Evolutionary conservation across 2,797 vertebrate genomes (phyloP).

Genomic region (Aphelocoma californica): DNA sequence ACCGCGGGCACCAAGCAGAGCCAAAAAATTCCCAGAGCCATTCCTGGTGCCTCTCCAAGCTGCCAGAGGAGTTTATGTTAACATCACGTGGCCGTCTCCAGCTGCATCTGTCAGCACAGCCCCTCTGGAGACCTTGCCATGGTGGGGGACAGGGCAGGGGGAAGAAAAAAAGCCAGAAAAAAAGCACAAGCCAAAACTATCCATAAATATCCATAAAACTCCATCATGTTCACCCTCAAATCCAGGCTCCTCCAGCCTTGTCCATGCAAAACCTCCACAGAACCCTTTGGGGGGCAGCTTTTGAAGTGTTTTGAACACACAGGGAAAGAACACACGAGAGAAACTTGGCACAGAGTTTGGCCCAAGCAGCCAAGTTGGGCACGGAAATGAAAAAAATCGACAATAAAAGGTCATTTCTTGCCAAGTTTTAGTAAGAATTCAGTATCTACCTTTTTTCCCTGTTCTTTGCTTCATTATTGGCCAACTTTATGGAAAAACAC

Average conservation of each 20-base stretch:
- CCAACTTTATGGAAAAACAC: constrained; percentile 57
- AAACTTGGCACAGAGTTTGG: neutral
- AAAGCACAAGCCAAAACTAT: neutral
- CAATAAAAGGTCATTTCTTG: constrained; percentile 35
- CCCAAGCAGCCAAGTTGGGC: constrained; percentile 15
- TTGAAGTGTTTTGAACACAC: neutral
- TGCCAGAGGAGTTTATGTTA: neutral
- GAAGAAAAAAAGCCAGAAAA: too few relatives aligned
- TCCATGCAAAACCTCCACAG: neutral
- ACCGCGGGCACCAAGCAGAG: neutral
- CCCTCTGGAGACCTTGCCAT: neutral
- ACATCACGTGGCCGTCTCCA: neutral
- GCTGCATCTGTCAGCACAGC: neutral
- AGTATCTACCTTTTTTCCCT: neutral
- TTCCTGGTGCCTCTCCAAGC: neutral
- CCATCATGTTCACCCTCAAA: neutral
- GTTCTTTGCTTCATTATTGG: neutral
- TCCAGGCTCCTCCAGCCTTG: neutral
- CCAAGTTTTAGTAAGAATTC: constrained; percentile 32
- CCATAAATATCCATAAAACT: neutral
- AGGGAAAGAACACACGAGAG: neutral
- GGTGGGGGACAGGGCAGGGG: neutral
- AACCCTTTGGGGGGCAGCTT: neutral
- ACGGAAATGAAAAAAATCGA: constrained; percentile 6
- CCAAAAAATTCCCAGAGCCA: neutral